phyloP scores from a whole-genome alignment of 2,888 invertebrate species.

The Drosophila prostipennis region DNA sequence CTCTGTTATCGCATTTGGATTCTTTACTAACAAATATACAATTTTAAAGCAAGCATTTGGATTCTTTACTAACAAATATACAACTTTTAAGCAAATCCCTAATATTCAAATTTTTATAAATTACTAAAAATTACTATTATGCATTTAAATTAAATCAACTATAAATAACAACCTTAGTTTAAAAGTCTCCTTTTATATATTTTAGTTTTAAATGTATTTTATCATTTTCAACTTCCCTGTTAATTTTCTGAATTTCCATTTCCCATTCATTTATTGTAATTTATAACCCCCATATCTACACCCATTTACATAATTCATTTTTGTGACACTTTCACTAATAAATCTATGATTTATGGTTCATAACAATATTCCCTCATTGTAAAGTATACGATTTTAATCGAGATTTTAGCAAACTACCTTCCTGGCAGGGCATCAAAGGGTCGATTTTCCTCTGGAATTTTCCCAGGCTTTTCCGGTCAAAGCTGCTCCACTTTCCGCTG shows the following conservation, averaged over 20 bases:
- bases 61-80: too few relatives aligned
- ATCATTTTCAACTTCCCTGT: too few relatives aligned
- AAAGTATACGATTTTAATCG: not conserved
- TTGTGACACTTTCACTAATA: not conserved
- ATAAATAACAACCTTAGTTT: too few relatives aligned
- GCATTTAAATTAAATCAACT: too few relatives aligned
- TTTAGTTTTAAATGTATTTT: too few relatives aligned
- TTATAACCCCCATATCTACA: not conserved
- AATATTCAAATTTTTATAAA: too few relatives aligned
- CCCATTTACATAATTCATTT: not conserved
- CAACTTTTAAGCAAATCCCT: too few relatives aligned
- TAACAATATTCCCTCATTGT: not conserved
- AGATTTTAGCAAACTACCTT: not conserved
- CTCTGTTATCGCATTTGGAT: too few relatives aligned
- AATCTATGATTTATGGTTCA: not conserved
- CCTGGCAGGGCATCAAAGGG: constrained; percentile 18
- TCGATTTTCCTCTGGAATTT: constrained; percentile 7
- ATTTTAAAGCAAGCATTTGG: too few relatives aligned
- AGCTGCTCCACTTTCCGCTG: constrained; percentile 34
- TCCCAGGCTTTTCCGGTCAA: constrained; percentile 18
- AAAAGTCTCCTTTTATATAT: too few relatives aligned
- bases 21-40: too few relatives aligned
- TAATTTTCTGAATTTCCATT: not conserved
- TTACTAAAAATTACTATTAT: too few relatives aligned
- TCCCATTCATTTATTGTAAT: not conserved